Base-by-base conservation (phyloP, 2,888 invertebrate species). In the Apomyelois bistriatella region DNA sequence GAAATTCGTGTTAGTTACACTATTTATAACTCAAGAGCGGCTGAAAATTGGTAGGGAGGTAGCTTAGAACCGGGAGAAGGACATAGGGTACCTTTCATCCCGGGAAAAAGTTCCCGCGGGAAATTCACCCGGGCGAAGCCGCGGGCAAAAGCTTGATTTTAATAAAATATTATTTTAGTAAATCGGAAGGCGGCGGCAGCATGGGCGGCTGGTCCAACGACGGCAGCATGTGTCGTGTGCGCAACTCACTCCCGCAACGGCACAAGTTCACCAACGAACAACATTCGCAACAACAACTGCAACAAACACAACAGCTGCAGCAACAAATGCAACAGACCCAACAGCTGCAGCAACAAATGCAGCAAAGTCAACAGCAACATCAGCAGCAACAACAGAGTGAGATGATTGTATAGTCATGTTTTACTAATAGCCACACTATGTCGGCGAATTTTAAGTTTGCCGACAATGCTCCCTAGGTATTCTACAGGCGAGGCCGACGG, bases 211-310 rank as follows among this genome's bases (percentile, higher is more conserved):
- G 89, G 89, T 89, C 89, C 0, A 84, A 82, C 58, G 89, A 90
- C 10, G 87, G 84, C 55, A 88, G 89, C 66, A 73, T 87, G 59
- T 87, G 87, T 57, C 85, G 89, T 13, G 88, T 89, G 8, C 80
- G 87, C 37, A 90, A 90, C 68, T 68, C 86, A 0, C 58, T 90
- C 57, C 85, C 87, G 51, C 86, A 80, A 51, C 74, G 89, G 3
- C 85, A 84, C 65, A 90, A 90, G 76, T 84, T 85, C 66, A 89
- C 88, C 56, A 90, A 90, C 63, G 87, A 88, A 48, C 85, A 85
- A 46, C 86, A 82, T 53, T 73, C 76, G 53, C 83, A 79, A 41
- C 80, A 79, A 51, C 73, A 76, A n/a, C 68, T 72, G 1, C 76
- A 72, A 2, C 73, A 72, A n/a, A 71, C 67, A 1, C 71, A 73